These are phyloP conservation scores for Neopipo cinnamomea DNA, from an alignment of 2,113 vertebrate genomes.

Conservation along the genomic window DNA sequence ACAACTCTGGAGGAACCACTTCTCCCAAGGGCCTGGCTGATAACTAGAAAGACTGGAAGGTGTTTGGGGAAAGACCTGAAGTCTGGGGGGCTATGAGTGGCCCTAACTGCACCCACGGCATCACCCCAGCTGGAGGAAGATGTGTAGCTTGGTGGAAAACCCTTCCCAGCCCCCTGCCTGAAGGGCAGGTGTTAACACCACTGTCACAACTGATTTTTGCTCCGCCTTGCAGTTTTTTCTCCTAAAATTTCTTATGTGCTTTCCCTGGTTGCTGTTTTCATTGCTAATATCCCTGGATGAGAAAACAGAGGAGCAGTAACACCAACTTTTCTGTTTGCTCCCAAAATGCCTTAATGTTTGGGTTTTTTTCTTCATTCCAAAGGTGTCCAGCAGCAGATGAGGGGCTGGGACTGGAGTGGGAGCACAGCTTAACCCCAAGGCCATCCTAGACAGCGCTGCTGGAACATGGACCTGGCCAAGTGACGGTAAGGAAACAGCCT, in stretches of 20 bases:
- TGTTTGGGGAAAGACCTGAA: background rate
- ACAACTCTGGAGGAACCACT: rapidly evolving
- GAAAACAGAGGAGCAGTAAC: background rate
- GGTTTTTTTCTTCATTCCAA: background rate
- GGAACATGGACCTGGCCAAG: rapidly evolving
- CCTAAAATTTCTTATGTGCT: background rate
- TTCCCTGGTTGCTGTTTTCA: background rate
- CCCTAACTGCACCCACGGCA: background rate
- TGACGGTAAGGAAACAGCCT: background rate
- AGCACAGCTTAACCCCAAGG: background rate
- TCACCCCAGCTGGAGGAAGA: background rate
- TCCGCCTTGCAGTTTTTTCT: background rate
- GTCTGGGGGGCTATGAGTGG: background rate
- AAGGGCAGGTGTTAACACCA: rapidly evolving
- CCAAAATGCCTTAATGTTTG: background rate
- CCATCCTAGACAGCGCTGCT: background rate
- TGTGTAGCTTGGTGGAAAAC: background rate
- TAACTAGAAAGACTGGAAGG: background rate
- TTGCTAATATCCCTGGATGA: background rate
- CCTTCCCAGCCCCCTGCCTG: background rate
- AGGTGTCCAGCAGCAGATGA: background rate
- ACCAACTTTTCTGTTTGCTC: background rate
- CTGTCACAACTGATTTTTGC: background rate
- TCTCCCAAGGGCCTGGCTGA: background rate
- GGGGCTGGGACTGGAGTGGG: background rate